Evolutionary conservation across 2,797 vertebrate species (phyloP).

Genomic region (Neoniphon sammara): DNA sequence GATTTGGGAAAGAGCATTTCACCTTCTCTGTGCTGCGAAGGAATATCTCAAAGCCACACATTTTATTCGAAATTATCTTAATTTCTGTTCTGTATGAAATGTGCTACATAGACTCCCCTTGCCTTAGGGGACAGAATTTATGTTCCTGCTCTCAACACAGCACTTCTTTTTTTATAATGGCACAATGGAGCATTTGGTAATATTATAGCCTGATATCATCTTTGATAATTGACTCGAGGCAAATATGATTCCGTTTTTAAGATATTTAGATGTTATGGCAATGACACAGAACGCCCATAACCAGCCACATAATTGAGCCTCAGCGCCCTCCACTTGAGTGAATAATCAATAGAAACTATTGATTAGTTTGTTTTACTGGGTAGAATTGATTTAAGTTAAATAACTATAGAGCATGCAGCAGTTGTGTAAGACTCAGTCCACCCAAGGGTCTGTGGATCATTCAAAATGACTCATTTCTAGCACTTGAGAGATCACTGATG

Average conservation of each 20-base stretch:
- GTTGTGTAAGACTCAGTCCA: constrained; percentile 6
- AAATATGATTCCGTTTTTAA: constrained; percentile 16
- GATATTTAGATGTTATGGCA: constrained; percentile 16
- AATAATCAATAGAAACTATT: constrained; percentile 65
- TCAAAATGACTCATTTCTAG: constrained; percentile 18
- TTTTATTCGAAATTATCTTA: too few species aligned
- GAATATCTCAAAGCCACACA: too few species aligned
- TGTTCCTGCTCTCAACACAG: too few species aligned
- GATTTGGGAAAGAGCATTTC: not conserved
- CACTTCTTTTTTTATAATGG: not conserved
- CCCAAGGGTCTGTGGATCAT: constrained; percentile 11
- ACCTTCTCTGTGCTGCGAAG: not conserved
- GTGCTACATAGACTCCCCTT: too few species aligned
- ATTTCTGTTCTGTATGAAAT: too few species aligned
- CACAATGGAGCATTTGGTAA: not conserved
- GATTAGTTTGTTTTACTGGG: constrained; percentile 50
- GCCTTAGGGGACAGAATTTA: too few species aligned
- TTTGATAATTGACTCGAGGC: constrained; percentile 20
- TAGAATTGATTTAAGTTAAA: constrained; percentile 53
- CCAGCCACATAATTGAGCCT: constrained; percentile 31
- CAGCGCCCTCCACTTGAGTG: constrained; percentile 26
- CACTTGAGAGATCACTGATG: constrained; percentile 7
- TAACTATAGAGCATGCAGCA: constrained; percentile 31
- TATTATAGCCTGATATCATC: not conserved
- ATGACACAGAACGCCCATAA: constrained; percentile 43